Evolutionary conservation across 2,888 invertebrate genomes (phyloP), one percentile per base, ranked within the genome.

Genomic region (Coenonympha arcania): DNA sequence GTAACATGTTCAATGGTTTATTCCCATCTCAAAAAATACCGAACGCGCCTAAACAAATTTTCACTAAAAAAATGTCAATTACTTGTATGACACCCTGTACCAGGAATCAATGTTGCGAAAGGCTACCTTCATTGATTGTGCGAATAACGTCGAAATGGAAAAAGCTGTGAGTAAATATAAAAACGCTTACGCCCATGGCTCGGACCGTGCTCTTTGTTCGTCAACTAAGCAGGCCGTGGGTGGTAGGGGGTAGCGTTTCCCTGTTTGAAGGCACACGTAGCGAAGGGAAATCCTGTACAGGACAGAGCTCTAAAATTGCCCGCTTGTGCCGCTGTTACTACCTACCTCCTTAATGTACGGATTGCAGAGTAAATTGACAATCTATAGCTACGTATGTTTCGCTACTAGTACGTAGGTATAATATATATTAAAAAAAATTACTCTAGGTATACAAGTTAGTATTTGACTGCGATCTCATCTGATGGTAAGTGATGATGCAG

Each of bases 241-340:
- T 63, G 66, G 66, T 60, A 63, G 72, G 73, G 73, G 77, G 76
- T 71, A 71, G 75, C 78, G 73, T 79, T 79, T 81, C 75, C 83
- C 84, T 82, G 83, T 84, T 83, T 80, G 81, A 79, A 80, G 80
- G 83, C 83, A 83, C 85, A 85, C 84, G 79, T 82, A 78, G 81
- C 79, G 76, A 78, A 79, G 75, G 81, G 80, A 81, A 82, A 82
- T 79, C 80, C 84, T 80, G 82, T 76, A 80, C 81, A 86, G 85
- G 85, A 84, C 85, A 83, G 76, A 75, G 75, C 79, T 76, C 76
- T 82, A 73, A 82, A 82, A 85, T 86, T 83, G 80, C 82, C 83
- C 79, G 76, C 71, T 73, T 72, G 72, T 69, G 68, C 65, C 65
- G 68, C 65, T 65, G n/a, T n/a, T n/a, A n/a, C n/a, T n/a, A n/a